Evolutionary conservation across 2,797 vertebrate genomes (phyloP), one percentile per base, ranked within the genome.

Genomic region (Lindbergichthys nudifrons): DNA sequence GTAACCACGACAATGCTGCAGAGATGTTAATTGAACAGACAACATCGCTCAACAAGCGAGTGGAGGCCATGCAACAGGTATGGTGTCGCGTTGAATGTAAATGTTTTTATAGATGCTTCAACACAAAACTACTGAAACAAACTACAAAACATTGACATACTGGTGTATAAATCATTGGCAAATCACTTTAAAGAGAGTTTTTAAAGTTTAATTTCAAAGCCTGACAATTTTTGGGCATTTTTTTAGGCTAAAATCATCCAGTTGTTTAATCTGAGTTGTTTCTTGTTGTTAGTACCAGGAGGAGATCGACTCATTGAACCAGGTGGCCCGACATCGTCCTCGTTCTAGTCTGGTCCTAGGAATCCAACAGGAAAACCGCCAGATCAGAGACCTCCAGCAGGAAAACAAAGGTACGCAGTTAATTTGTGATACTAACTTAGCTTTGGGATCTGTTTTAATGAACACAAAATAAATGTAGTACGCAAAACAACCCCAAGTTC

Each of bases 31-130:
- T 99, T 3, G 98, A 99, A 70, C 98, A 99, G 92, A 99, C 98
- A 3, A 98, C 97, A 0, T 95, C 95, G 2, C 96, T 99, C 53
- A 99, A 96, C 91, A 99, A 98, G 89, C 91, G 96, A 23, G 97
- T 99, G 23, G 98, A 99, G 50, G 96, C 97, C 16, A 99, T 99
- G 97, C 98, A 99, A 79, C 97, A 99, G 97, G 98, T 92, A 68
- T 2, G 26, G 2, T 61, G 13, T 71, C n/a, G 18, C 32, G n/a
- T 2, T 1, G 15, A 23, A 66, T 66, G 10, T 13, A 2, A 45
- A 5, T 13, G 13, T 43, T 60, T 0, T 41, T 60, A 45, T 16
- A 60, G 41, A 48, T 53, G 19, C 19, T 67, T 23, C 1, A 15
- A 5, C 21, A 16, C 6, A 65, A 30, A 23, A 15, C 26, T 2